Conservation (phyloP, 2,113 vertebrate species). For the Boulengeromyrus knoepffleri region DNA sequence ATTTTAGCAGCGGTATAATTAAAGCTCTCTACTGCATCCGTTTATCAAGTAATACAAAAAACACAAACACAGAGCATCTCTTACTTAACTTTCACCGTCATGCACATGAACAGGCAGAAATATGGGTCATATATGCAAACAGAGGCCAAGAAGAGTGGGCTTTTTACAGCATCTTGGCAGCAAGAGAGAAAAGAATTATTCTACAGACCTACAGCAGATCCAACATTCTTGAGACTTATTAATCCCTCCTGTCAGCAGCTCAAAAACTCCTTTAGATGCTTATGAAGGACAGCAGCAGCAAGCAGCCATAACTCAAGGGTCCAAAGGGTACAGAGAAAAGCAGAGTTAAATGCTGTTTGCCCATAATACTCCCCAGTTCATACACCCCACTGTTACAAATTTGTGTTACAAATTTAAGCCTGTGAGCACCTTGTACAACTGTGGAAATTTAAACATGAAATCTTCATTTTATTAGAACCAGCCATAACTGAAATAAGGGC, state of each 20-base stretch:
- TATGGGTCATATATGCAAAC: background rate
- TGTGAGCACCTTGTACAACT: background rate
- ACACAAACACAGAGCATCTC: background rate
- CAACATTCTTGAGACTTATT: background rate
- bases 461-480: background rate
- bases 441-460: background rate
- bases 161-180: conserved; percentile 4
- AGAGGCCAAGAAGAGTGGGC: background rate
- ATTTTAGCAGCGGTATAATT: background rate
- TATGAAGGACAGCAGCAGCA: background rate
- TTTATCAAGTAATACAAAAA: background rate
- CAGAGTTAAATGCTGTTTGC: background rate
- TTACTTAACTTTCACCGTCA: background rate
- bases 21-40: background rate
- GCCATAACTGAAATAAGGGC: background rate
- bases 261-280: background rate
- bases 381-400: background rate
- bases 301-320: background rate
- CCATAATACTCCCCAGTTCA: background rate
- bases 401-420: background rate
- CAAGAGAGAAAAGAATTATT: background rate
- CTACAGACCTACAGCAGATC: background rate
- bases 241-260: conserved; percentile 6
- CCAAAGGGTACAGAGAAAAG: background rate
- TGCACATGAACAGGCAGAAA: background rate